Percentiles rank a stretch among this genome's conserved stretches.
phyloP scores from a whole-genome alignment of 2,888 invertebrate species.

The Abscondita cerata region DNA sequence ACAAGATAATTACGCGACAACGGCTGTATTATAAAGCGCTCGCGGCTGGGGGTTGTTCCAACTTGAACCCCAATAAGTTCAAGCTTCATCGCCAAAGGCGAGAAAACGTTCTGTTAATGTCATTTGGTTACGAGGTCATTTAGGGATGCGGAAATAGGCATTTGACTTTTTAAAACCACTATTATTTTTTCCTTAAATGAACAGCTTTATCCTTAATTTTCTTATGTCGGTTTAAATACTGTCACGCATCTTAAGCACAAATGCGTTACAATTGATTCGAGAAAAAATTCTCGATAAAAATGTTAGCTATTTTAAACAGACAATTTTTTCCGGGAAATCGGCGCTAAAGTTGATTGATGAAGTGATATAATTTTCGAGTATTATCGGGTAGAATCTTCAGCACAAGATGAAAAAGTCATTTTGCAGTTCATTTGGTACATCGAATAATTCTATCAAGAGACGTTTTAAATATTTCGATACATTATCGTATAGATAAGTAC shows the following conservation, averaged over 20 bases:
- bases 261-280: neutral
- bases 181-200: constrained; percentile 37
- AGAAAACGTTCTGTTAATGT: constrained; percentile 52
- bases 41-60: constrained; percentile 26
- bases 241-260: constrained; percentile 24
- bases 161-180: constrained; percentile 53
- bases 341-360: no score
- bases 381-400: no score
- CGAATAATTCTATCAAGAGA: no score
- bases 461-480: no score
- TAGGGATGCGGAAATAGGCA: constrained; percentile 51
- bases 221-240: constrained; percentile 34
- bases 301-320: no score
- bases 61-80: constrained; percentile 38
- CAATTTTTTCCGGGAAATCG: no score
- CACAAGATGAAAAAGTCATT: no score
- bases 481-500: no score
- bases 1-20: constrained; percentile 44
- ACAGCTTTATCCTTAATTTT: constrained; percentile 34
- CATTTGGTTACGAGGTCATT: constrained; percentile 52
- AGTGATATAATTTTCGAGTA: no score
- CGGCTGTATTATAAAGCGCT: constrained; percentile 38
- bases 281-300: no score
- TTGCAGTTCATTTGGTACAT: no score
- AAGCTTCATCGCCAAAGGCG: constrained; percentile 42